A percentile compares a stretch with the other conserved stretches of the same genome.
Evolutionary conservation across 1,140 invertebrate species (phyloP).

Genomic region (Chironomus striatipennis): DNA sequence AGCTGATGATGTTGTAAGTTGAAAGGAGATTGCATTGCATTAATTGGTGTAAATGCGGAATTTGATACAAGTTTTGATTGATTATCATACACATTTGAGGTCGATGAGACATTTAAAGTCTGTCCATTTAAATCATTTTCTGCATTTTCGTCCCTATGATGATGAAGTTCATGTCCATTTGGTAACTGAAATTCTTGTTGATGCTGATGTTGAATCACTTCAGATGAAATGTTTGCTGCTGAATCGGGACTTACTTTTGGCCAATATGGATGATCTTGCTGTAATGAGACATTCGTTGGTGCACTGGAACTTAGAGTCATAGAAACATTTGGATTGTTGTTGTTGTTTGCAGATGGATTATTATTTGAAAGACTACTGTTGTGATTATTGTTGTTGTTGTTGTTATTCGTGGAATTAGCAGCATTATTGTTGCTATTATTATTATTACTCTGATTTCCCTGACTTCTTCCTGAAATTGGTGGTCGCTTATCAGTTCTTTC

Average conservation of each 20-base stretch:
- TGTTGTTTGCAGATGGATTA: constrained; percentile 26
- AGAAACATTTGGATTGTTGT: constrained; percentile 28
- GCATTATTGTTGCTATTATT: constrained; percentile 27
- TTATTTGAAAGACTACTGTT: neutral
- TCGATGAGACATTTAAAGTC: constrained; percentile 30
- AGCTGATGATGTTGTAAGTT: constrained; percentile 66
- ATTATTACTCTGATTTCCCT: neutral
- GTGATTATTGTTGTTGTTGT: constrained; percentile 20
- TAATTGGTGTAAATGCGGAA: constrained; percentile 88
- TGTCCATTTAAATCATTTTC: constrained; percentile 6
- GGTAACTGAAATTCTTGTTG: constrained; percentile 38
- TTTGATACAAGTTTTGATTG: constrained; percentile 54
- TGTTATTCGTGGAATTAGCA: constrained; percentile 25
- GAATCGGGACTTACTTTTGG: constrained; percentile 69
- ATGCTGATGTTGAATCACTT: constrained; percentile 58
- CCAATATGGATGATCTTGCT: constrained; percentile 66
- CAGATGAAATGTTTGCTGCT: constrained; percentile 56
- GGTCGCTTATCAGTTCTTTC: constrained; percentile 84
- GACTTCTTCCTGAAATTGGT: constrained; percentile 50
- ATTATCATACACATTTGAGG: constrained; percentile 33
- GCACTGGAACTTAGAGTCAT: too few relatives aligned
- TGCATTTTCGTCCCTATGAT: constrained; percentile 25
- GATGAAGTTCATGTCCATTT: constrained; percentile 29
- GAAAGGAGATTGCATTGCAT: constrained; percentile 75
- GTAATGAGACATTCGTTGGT: constrained; percentile 31